phyloP scores from a whole-genome alignment of 2,888 invertebrate species.

The Sarcophaga caerulescens region DNA sequence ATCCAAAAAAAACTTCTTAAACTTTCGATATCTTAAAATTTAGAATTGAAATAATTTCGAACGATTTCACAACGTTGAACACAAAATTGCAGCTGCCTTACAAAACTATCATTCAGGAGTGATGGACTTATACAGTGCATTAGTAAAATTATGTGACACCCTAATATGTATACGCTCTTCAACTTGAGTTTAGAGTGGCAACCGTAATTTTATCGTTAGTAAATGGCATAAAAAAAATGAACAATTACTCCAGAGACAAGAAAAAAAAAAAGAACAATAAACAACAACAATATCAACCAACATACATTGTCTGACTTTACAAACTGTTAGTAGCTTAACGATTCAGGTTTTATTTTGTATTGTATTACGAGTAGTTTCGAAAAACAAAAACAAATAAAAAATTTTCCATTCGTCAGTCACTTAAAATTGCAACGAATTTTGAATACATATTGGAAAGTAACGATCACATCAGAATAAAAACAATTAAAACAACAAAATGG shows the following conservation, averaged over 20 bases:
- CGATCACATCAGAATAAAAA: neutral
- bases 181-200: neutral
- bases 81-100: too few species aligned
- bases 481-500: neutral
- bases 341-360: neutral
- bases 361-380: neutral
- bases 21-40: too few species aligned
- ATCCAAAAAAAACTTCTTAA: too few species aligned
- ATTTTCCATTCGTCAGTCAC: neutral
- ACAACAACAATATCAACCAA: neutral
- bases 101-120: too few species aligned
- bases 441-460: neutral
- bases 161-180: neutral
- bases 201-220: neutral
- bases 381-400: neutral
- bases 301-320: neutral
- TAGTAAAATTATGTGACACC: neutral
- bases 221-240: conserved; percentile 10
- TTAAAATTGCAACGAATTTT: neutral
- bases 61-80: too few species aligned
- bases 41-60: too few species aligned
- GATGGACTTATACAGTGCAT: too few species aligned
- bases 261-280: neutral
- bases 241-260: neutral
- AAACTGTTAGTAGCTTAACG: neutral